Conservation (phyloP, 2,113 vertebrate genomes). For the Oreotragus oreotragus region DNA sequence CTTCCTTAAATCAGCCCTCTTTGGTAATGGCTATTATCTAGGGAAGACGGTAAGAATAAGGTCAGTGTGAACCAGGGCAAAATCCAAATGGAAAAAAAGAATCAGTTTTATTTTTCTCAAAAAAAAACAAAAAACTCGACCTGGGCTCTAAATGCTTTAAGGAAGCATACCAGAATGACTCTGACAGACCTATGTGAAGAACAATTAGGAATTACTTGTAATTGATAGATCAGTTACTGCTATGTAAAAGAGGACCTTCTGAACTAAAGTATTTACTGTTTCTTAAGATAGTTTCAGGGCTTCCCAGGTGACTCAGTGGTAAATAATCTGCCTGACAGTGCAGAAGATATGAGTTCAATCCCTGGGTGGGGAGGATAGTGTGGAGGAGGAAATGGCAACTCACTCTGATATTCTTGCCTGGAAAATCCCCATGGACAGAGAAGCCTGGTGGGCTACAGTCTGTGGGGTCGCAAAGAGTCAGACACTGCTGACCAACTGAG, state of each 20-base stretch:
- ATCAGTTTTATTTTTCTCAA: background rate
- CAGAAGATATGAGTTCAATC: background rate
- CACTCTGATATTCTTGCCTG: background rate
- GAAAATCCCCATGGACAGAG: background rate
- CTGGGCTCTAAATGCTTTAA: background rate
- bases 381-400: background rate
- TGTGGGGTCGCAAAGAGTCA: background rate
- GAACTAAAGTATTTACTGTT: constrained; percentile 8
- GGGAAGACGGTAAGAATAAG: background rate
- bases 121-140: background rate
- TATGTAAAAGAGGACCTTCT: background rate
- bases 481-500: background rate
- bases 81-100: constrained; percentile 28
- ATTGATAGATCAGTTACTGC: background rate
- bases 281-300: background rate
- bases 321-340: background rate
- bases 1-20: background rate
- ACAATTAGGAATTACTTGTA: constrained; percentile 32
- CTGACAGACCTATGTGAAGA: background rate
- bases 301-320: background rate
- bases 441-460: background rate
- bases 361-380: background rate
- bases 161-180: background rate
- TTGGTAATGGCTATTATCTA: constrained; percentile 32
- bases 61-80: constrained; percentile 7